Base-by-base conservation (phyloP, 2,113 vertebrate genomes). In the Rhipidura dahli region DNA sequence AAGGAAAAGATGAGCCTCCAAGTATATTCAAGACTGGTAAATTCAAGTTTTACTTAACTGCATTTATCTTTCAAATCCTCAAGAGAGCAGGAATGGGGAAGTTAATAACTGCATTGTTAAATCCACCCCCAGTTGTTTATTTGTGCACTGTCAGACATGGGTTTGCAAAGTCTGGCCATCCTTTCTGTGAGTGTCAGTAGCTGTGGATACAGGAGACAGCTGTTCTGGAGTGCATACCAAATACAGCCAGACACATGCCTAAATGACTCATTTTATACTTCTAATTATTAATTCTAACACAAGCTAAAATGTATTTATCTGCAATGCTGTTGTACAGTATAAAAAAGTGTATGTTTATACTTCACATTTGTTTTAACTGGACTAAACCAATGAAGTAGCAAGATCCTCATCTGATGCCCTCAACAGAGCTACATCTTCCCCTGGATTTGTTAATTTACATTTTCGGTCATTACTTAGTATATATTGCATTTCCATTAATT, bases 401-500 rank as follows among this genome's bases (percentile, higher is more conserved):
- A 73, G 72, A 88, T 87, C 49, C 30, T 90, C 51, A 71, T 86
- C 51, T 7, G 5, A 44, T 90, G 47, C 71, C 49, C 91, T 91
- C 64, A 92, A 49, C 37, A 75, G 40, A 69, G 21, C 56, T 81
- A 33, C 9, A 59, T 75, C 68, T 95, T 89, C 24, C 28, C 31
- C 68, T 81, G 79, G 56, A 68, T 53, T 90, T 92, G 64, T 95
- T 95, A 89, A 95, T 88, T 93, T 92, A 93, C 72, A 95, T 90
- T n/a, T 56, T 78, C 80, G 90, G 53, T 59, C 78, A 87, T 89
- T 89, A 72, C 37, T 90, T 90, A 78, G 60, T 93, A 75, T 81
- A 94, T 86, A 78, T 81, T 88, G 72, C 90, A 82, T 96, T 96
- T 96, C 80, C 83, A 93, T 92, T 97, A 94, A 97, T 92, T 95